Percentiles rank a stretch among this genome's conserved stretches.
phyloP scores from a whole-genome alignment of 2,797 vertebrate species.

The Pangasius mekongensis region DNA sequence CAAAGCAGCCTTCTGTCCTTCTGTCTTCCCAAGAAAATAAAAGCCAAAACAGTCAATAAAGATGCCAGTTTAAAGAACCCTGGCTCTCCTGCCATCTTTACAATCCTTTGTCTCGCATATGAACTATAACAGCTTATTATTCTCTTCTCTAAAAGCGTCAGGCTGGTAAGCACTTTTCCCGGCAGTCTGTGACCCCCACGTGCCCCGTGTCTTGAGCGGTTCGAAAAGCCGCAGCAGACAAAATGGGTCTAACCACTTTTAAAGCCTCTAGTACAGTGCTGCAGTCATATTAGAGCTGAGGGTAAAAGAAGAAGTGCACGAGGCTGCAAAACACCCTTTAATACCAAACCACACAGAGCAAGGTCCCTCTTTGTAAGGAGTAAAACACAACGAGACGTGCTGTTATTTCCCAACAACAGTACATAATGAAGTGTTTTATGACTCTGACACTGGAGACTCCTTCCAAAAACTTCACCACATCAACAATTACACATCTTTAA shows the following conservation, averaged over 20 bases:
- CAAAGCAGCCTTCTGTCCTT: constrained; percentile 37
- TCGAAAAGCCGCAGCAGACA: constrained; percentile 11
- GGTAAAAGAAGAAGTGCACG: constrained; percentile 4
- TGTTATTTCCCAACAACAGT: neutral
- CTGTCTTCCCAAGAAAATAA: constrained; percentile 36
- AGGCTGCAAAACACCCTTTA: constrained; percentile 36
- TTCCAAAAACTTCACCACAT: neutral
- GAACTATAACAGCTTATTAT: neutral
- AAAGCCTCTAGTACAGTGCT: constrained; percentile 10
- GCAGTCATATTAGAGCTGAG: constrained; percentile 27
- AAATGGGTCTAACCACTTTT: neutral
- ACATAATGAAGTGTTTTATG: neutral
- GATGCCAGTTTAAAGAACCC: neutral
- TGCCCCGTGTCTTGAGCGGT: neutral
- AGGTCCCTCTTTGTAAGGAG: neutral
- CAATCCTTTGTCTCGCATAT: neutral
- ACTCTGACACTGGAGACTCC: neutral
- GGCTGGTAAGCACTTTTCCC: neutral
- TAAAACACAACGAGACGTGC: neutral
- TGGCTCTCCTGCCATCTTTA: neutral
- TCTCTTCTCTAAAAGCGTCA: neutral
- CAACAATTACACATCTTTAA: neutral
- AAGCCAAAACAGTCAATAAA: constrained; percentile 25
- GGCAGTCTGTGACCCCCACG: neutral
- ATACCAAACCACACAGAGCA: neutral